Evolutionary conservation across 1,140 invertebrate species (phyloP), one percentile per base, ranked within the genome.

Genomic region (Drosophila aff.): DNA sequence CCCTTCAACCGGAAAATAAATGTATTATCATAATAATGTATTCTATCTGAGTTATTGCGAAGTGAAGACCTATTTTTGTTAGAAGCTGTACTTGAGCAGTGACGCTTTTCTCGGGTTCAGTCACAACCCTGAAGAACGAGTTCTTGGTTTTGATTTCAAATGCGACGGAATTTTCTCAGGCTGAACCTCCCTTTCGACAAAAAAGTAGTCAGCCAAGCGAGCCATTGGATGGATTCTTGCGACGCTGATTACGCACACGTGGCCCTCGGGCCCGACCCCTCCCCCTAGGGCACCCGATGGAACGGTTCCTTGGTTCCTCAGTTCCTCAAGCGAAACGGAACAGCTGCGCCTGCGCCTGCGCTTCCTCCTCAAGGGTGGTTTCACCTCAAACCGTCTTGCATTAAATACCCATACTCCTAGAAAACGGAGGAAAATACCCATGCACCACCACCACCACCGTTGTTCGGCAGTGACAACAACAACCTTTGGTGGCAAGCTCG

Each of bases 341-440:
- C 76, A 78, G 75, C 76, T 89, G 83, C 83, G 85, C 72, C 76
- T 89, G 83, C 83, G 85, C 72, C 71, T 78, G 77, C 26, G 81
- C 60, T 61, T 68, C 44, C 44, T 76, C 71, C 74, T 87, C 75
- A 86, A 78, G 83, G 83, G 83, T 84, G 83, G 76, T 44, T 78
- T 40, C 21, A 50, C 31, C 67, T 71, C 23, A 28, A 50, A 4
- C 46, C 46, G n/a, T 73, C 69, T 73, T 73, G 21, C 16, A n/a
- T 7, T 9, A 59, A 55, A 33, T 52, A 52, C 49, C 49, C 49
- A 52, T 13, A 18, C 33, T 55, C 21, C 18, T 11, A 21, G 10
- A 13, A 40, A 68, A 33, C 23, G 18, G 9, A 46, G 50, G 53
- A 41, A 77, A 79, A 79, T 79, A 71, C 76, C 76, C 52, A 64